Evolutionary conservation across 2,113 vertebrate genomes (phyloP), one percentile per base, ranked within the genome.

Genomic region (Rostratula benghalensis): DNA sequence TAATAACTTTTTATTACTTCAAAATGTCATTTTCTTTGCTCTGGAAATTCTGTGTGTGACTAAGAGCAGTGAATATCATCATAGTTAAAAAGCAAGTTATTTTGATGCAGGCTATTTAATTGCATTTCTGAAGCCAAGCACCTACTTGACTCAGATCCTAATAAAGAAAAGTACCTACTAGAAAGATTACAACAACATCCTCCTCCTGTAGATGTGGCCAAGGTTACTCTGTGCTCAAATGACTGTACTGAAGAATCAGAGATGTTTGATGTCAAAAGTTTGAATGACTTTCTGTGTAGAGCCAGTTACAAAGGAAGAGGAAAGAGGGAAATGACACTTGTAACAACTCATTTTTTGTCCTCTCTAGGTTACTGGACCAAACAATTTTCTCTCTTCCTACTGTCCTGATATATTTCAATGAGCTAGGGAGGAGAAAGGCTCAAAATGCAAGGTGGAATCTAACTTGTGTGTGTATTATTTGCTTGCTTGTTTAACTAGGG

Each of bases 401-500:
- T 86, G 14, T 37, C 37, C 28, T 74, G 39, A 14, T 61, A 60
- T 54, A 70, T 63, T 83, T 90, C 83, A 82, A 7, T 53, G n/a
- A 82, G 5, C 13, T 73, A 35, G 41, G 22, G 31, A 27, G 23
- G 24, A 71, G 35, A 57, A 12, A 51, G 14, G 22, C 46, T 86
- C 43, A 27, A 23, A 50, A 48, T 27, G 16, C 16, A 7, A 48
- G 25, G 13, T 56, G n/a, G 59, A 10, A 2, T 50, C 31, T 96
- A 68, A 96, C 57, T 92, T 53, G 13, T 51, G 1, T 68, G 28
- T 70, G 25, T 87, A n/a, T 89, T 91, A 16, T 96, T 96, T 94
- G 33, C 84, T 96, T 95, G 56, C 60, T 92, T 80, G 28, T 81
- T 92, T 68, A 11, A 81, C 51, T 65, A 99, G 99, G 98, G 99